Evolutionary conservation across 2,888 invertebrate species (phyloP), one percentile per base, ranked within the genome.

Genomic region (Matsumyia berberina): DNA sequence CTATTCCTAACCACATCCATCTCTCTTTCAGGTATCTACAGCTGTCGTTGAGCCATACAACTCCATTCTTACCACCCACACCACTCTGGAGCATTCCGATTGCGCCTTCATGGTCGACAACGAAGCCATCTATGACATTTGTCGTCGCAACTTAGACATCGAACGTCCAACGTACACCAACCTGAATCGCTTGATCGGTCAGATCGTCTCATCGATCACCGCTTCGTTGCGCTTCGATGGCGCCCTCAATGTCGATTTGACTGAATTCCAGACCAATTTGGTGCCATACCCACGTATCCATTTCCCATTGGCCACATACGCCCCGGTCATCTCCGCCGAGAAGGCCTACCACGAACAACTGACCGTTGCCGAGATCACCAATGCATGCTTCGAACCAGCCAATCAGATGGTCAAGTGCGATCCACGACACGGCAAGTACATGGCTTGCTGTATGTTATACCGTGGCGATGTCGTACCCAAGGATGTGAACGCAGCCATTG

Each of bases 241-340:
- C 88, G 97, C 97, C 9, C 94, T 97, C 80, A 98, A 98, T 92
- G 97, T 98, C 73, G 97, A 98, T 92, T 93, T 98, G 87, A 97
- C 97, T 29, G 97, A 98, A 93, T 98, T 98, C 94, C 97, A 98
- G 93, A 97, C 97, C 81, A 97, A 97, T 92, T 92, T 97, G 93
- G 97, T 98, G 88, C 98, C 98, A 64, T 98, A 98, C 92, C 98
- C 98, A 4, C 95, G 98, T 88, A 98, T 98, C 89, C 98, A 98
- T 91, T 98, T 98, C 94, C 98, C 98, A 8, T 93, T 98, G 88
- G 96, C 96, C 86, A 96, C 98, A 2, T 97, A 97, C 90, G 97
- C 97, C 17, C 97, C 97, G 11, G 96, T 98, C 88, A 97, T 97
- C 91, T 97, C 97, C 35, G 96, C 97, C 0, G 97, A 97, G 92